Conservation (phyloP, 2,888 invertebrate species). For the Spodoptera exigua region DNA sequence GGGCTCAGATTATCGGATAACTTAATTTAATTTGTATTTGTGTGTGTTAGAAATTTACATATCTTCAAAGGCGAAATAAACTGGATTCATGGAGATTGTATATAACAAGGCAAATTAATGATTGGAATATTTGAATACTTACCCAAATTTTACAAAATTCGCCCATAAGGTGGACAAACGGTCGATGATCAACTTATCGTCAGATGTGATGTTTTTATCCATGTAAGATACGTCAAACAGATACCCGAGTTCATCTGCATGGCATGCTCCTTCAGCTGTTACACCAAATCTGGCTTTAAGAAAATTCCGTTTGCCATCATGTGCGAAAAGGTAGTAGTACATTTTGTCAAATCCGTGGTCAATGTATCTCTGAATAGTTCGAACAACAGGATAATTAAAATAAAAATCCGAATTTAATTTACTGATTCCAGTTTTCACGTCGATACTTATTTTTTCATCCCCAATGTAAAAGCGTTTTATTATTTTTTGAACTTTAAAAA, state of each 20-base stretch:
- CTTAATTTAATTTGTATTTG: no score
- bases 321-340: conserved; percentile 70
- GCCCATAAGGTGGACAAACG: conserved; percentile 67
- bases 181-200: conserved; percentile 65
- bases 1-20: no score
- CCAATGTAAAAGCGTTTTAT: conserved; percentile 70
- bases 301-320: conserved; percentile 68
- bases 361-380: conserved; percentile 64
- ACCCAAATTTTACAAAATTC: conserved; percentile 70
- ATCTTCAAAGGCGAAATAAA: no score
- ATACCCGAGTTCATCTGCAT: conserved; percentile 67
- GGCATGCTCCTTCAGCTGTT: conserved; percentile 58
- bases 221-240: conserved; percentile 63
- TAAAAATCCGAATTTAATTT: conserved; percentile 66
- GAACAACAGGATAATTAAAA: conserved; percentile 60
- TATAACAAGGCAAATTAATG: no score
- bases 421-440: conserved; percentile 53
- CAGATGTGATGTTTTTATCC: conserved; percentile 46
- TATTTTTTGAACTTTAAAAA: conserved; percentile 56
- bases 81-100: no score
- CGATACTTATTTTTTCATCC: conserved; percentile 53
- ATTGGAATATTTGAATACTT: conserved; percentile 19
- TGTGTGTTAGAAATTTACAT: no score
- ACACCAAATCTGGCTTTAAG: conserved; percentile 59
- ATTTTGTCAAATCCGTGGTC: conserved; percentile 57